These are phyloP conservation scores for Macrotrachela quadricornifera DNA, from an alignment of 1,140 invertebrate genomes.

Conservation along the genomic window DNA sequence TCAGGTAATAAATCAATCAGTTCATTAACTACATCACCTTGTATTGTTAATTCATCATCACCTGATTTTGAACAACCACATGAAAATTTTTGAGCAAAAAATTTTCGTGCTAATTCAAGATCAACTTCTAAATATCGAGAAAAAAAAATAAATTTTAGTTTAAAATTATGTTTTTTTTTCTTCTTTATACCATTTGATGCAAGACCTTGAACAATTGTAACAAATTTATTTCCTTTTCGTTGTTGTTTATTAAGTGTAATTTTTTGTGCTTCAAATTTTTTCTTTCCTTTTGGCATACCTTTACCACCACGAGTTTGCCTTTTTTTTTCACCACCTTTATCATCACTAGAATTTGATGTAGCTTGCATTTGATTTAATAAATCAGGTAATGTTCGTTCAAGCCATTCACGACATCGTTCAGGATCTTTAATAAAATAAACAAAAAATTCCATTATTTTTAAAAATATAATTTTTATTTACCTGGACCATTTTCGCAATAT, in stretches of 20 bases:
- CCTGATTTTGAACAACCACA: conserved; percentile 94
- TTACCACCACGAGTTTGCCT: conserved; percentile 59
- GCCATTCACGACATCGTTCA: not conserved
- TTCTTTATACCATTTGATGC: conserved; percentile 55
- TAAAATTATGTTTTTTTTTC: too few species aligned
- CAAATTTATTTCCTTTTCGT: conserved; percentile 91
- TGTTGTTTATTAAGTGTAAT: conserved; percentile 63
- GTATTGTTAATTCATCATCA: conserved; percentile 96
- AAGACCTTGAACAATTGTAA: conserved; percentile 49
- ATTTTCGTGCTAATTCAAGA: conserved; percentile 87
- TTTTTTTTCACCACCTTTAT: conserved; percentile 61
- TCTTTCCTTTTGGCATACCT: conserved; percentile 62
- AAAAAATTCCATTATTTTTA: not conserved
- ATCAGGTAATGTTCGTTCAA: not conserved
- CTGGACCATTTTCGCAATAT: not conserved
- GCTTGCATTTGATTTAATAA: not conserved
- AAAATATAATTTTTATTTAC: not conserved
- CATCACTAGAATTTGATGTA: conserved; percentile 32
- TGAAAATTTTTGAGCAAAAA: conserved; percentile 89
- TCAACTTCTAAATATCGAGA: conserved; percentile 59
- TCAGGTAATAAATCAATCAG: conserved; percentile 87
- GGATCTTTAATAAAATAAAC: not conserved
- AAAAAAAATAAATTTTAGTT: too few species aligned
- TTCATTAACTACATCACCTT: conserved; percentile 74
- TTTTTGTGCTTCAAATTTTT: conserved; percentile 54